phyloP scores from a whole-genome alignment of 2,113 vertebrate genomes.

The Turnix velox region DNA sequence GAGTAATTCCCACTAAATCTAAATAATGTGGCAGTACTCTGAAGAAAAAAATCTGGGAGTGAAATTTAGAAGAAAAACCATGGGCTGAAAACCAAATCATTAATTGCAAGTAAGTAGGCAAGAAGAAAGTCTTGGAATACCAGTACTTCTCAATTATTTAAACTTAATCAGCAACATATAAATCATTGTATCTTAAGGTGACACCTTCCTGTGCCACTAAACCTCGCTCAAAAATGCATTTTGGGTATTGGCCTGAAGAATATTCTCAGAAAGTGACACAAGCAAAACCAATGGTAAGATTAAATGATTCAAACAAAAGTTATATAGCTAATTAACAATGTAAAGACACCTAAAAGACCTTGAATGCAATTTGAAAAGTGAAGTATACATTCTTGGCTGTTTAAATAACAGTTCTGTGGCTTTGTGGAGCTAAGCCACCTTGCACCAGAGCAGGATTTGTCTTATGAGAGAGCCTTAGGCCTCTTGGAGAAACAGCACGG shows the following conservation, averaged over 20 bases:
- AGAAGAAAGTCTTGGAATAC: neutral
- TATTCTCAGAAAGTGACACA: neutral
- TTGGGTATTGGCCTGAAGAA: neutral
- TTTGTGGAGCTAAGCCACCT: neutral
- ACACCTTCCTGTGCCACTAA: neutral
- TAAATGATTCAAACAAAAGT: neutral
- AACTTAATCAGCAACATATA: neutral
- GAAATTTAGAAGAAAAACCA: slow-evolving; percentile 1
- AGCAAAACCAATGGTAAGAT: neutral
- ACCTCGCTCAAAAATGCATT: neutral
- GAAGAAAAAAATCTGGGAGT: neutral
- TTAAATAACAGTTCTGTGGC: neutral
- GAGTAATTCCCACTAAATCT: neutral
- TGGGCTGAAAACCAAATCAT: neutral
- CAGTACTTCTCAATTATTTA: slow-evolving; percentile 16
- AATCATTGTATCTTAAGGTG: neutral
- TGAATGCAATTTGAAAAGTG: neutral
- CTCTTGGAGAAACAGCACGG: neutral
- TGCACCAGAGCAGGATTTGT: neutral
- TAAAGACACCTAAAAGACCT: neutral
- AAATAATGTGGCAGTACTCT: neutral
- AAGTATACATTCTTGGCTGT: neutral
- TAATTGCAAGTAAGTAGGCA: neutral
- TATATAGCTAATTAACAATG: neutral
- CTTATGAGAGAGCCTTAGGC: neutral